phyloP scores from a whole-genome alignment of 2,888 invertebrate species.

The Masnerella sp. region DNA sequence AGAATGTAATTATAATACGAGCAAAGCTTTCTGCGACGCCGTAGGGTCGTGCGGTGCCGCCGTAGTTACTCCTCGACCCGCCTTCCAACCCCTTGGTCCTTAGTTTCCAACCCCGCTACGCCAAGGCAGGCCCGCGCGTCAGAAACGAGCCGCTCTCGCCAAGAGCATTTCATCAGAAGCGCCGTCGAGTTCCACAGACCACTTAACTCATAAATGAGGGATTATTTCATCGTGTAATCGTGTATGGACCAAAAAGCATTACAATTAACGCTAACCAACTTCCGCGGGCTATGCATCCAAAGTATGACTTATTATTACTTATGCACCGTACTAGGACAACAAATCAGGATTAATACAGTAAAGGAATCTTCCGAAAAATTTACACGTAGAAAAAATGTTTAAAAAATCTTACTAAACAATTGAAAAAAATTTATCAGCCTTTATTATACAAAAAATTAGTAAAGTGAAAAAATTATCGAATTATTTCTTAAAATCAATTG shows the following conservation, averaged over 20 bases:
- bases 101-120: conserved; percentile 55
- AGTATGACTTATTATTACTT: conserved; percentile 58
- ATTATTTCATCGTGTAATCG: conserved; percentile 77
- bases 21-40: conserved; percentile 69
- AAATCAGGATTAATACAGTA: conserved; percentile 30
- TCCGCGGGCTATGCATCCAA: conserved; percentile 65
- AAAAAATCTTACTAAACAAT: not conserved
- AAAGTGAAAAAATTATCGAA: no score
- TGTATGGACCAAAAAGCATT: conserved; percentile 76
- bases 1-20: conserved; percentile 73
- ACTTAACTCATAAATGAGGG: conserved; percentile 77
- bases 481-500: no score
- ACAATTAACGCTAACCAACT: conserved; percentile 76
- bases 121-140: conserved; percentile 66
- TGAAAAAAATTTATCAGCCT: no score
- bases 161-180: conserved; percentile 76
- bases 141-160: conserved; percentile 70
- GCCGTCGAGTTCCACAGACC: conserved; percentile 75
- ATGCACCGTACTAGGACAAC: conserved; percentile 49
- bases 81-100: conserved; percentile 65
- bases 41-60: conserved; percentile 69
- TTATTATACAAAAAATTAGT: no score
- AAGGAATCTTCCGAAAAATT: conserved; percentile 25
- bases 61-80: conserved; percentile 68
- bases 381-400: not conserved